Percentiles rank a stretch among this genome's conserved stretches.
Evolutionary conservation across 2,888 invertebrate genomes (phyloP).

Genomic region (Trichacis sp.): DNA sequence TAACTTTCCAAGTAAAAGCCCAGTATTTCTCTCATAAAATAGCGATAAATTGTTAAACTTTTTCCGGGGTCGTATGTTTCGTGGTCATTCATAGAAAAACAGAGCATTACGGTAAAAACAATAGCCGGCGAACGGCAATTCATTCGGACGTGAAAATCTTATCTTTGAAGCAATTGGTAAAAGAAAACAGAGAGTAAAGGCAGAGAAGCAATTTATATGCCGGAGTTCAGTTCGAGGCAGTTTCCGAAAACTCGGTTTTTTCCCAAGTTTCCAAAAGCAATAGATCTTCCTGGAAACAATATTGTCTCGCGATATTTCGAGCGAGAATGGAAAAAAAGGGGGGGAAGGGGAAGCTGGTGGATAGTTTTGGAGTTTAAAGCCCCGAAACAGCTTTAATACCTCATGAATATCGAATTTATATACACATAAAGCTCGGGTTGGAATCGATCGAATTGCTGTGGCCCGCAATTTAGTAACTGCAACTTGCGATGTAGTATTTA

Average conservation of each 20-base stretch:
- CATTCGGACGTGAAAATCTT: constrained; percentile 35
- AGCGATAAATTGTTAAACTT: constrained; percentile 9
- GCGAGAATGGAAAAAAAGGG: neutral
- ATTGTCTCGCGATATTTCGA: constrained; percentile 14
- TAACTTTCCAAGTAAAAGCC: neutral
- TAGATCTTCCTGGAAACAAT: neutral
- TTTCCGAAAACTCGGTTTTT: constrained; percentile 8
- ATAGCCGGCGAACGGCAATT: constrained; percentile 21
- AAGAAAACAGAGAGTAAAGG: constrained; percentile 26
- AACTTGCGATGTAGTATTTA: constrained; percentile 14
- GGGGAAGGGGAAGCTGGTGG: neutral
- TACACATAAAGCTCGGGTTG: constrained; percentile 12
- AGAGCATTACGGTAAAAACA: constrained; percentile 25
- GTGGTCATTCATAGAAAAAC: constrained; percentile 31
- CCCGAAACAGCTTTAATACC: neutral
- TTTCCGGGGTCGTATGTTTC: constrained; percentile 24
- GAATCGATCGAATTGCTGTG: constrained; percentile 19
- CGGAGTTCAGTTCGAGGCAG: constrained; percentile 27
- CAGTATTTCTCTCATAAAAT: constrained; percentile 1
- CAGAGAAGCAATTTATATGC: constrained; percentile 34
- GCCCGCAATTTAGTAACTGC: constrained; percentile 22
- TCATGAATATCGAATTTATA: constrained; percentile 11
- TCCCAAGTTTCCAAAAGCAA: neutral
- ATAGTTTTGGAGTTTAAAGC: neutral
- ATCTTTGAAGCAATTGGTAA: constrained; percentile 15